Evolutionary conservation across 2,113 vertebrate genomes (phyloP), one percentile per base, ranked within the genome.

Genomic region (Cathartes aura): DNA sequence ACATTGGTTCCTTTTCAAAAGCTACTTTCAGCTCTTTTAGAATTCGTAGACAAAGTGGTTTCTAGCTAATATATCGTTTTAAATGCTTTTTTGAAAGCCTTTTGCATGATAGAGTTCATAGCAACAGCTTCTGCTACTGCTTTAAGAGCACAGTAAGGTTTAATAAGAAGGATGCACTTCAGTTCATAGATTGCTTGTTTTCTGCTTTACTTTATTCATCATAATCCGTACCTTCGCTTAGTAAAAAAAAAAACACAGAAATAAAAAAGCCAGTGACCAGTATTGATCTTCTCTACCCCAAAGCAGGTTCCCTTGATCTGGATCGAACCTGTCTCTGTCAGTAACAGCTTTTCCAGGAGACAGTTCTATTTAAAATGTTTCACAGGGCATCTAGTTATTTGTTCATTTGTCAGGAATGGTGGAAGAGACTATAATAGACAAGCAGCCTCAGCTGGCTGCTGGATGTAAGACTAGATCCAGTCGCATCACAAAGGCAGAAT

Each of bases 391-490:
- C 93, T 95, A 95, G 96, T 98, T 98, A 97, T 98, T 86, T 89
- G 95, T 88, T 97, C 97, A 96, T 98, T 97, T 98, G 97, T 98
- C 96, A 95, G 96, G 93, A 95, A 97, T 91, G 94, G 97, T 95
- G 86, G 95, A 96, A 94, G 91, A 93, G 84, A 90, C 95, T 89
- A 63, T 94, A 97, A 97, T 52, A 97, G 98, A 89, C 47, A 75
- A 91, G 97, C 97, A 98, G 98, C 87, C 98, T 96, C 98, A 98
- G 98, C 98, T 98, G 98, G 98, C 97, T 80, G 62, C 96, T 96
- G 89, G 47, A 90, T 90, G 93, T 67, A 93, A 92, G 82, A 83
- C 97, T 93, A 80, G 97, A 92, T 87, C 93, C 60, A 74, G 92
- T 38, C 93, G 48, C 96, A 97, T 96, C 91, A 96, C 80, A 97